Evolutionary conservation across 2,113 vertebrate genomes (phyloP), one percentile per base, ranked within the genome.

Genomic region (Nothoprocta pentlandii): DNA sequence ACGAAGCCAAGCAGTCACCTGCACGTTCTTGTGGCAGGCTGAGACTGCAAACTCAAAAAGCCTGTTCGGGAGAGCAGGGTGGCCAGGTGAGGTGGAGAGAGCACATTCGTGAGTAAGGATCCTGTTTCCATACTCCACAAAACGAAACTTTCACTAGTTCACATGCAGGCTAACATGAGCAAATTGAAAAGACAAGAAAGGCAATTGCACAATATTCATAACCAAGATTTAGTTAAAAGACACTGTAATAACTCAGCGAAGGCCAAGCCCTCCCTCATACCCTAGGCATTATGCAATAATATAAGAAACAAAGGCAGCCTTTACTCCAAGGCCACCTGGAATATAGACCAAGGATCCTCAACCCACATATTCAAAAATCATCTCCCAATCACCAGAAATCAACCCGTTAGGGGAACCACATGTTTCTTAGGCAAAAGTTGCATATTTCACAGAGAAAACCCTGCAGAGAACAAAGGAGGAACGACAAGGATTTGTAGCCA

Each of bases 401-500:
- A 86, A 75, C 9, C 16, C 3, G 0, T 32, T 51, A 12, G 68
- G 77, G 88, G 56, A 84, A 28, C 4, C 21, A 77, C 20, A 10
- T 12, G 16, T 47, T 46, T 59, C 85, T 84, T 51, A 53, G 36
- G 32, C 64, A 80, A 71, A 86, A 78, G 17, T 46, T 75, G 28
- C 70, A 39, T 61, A 42, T 67, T 71, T 44, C 56, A 64, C 42
- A 89, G 47, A 84, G 61, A 94, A 92, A 92, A 83, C 10, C 34
- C 82, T 70, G 6, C 61, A 10, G 62, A 94, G 92, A 94, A 84
- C 83, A 94, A 96, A 93, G 71, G 54, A 85, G 23, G 36, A 95
- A 91, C 69, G 7, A 90, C 32, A 76, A 80, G 16, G 3, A 3
- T 71, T 91, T 41, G 36, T 26, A 93, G 80, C 61, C 86, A 96